phyloP scores from a whole-genome alignment of 2,113 vertebrate species.

The Camelus dromedarius region DNA sequence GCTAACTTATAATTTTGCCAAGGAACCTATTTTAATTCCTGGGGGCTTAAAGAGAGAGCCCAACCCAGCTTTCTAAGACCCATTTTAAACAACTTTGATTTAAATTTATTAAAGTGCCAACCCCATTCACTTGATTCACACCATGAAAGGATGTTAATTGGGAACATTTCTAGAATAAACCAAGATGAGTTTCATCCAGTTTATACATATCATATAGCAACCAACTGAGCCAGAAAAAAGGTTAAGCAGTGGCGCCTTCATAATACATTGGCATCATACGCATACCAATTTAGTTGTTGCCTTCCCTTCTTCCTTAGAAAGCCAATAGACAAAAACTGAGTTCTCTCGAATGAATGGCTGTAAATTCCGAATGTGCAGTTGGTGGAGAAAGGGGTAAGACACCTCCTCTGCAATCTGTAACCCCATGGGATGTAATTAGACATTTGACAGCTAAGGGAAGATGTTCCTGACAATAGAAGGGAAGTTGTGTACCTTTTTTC shows the following conservation, averaged over 20 bases:
- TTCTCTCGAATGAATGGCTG: background rate
- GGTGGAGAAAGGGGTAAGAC: background rate
- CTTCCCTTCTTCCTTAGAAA: background rate
- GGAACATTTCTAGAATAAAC: slow-evolving; percentile 54
- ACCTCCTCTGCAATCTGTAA: background rate
- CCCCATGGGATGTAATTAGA: background rate
- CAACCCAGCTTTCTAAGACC: background rate
- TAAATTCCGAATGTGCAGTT: background rate
- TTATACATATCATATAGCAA: background rate
- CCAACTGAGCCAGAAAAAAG: slow-evolving; percentile 23
- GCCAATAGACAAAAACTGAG: background rate
- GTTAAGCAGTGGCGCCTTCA: background rate
- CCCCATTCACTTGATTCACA: background rate
- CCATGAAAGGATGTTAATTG: slow-evolving; percentile 35
- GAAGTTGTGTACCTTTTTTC: slow-evolving; percentile 16
- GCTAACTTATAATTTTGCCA: background rate
- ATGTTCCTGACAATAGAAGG: slow-evolving; percentile 53
- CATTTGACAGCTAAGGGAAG: background rate
- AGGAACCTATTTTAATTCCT: background rate
- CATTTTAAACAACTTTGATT: slow-evolving; percentile 35
- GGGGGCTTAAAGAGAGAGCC: background rate
- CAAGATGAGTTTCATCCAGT: background rate
- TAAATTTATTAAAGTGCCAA: slow-evolving; percentile 34
- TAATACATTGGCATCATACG: background rate
- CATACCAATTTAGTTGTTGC: background rate